Percentiles rank a stretch among this genome's conserved stretches.
Conservation (phyloP, 2,888 invertebrate species). For the Graphium colonna region DNA sequence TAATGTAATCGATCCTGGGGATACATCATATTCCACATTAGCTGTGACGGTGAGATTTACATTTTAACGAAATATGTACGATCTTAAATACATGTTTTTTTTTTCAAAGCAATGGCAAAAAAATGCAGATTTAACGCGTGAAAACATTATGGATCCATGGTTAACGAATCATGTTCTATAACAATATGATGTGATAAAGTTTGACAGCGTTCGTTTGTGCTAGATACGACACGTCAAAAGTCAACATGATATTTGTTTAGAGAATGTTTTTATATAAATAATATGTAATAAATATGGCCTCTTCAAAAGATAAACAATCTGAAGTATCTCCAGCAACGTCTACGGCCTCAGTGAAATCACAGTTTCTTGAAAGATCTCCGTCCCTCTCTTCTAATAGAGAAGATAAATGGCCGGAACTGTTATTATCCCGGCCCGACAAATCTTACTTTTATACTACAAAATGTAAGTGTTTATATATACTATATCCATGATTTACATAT, state of each 20-base stretch:
- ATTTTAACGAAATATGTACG: no score
- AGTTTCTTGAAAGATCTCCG: slow-evolving; percentile 59
- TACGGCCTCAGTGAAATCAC: slow-evolving; percentile 54
- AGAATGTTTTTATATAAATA: slow-evolving; percentile 41
- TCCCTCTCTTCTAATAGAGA: slow-evolving; percentile 60
- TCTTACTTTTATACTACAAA: slow-evolving; percentile 65
- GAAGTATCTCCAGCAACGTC: slow-evolving; percentile 60
- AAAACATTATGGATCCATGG: no score
- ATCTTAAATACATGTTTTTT: no score
- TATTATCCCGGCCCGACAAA: slow-evolving; percentile 66
- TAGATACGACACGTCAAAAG: slow-evolving; percentile 11
- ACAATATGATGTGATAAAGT: no score
- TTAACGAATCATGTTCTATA: no score
- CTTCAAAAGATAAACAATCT: slow-evolving; percentile 50
- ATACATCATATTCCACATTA: no score
- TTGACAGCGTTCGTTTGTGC: background rate
- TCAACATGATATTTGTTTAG: slow-evolving; percentile 16
- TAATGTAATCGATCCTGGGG: no score
- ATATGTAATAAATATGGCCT: slow-evolving; percentile 52
- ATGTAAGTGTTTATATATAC: slow-evolving; percentile 49
- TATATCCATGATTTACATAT: no score
- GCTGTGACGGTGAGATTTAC: no score
- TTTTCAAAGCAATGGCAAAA: no score
- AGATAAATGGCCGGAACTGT: slow-evolving; percentile 75
- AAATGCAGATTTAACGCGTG: no score